phyloP scores from a whole-genome alignment of 2,888 invertebrate genomes.

The Xestia c-nigrum region DNA sequence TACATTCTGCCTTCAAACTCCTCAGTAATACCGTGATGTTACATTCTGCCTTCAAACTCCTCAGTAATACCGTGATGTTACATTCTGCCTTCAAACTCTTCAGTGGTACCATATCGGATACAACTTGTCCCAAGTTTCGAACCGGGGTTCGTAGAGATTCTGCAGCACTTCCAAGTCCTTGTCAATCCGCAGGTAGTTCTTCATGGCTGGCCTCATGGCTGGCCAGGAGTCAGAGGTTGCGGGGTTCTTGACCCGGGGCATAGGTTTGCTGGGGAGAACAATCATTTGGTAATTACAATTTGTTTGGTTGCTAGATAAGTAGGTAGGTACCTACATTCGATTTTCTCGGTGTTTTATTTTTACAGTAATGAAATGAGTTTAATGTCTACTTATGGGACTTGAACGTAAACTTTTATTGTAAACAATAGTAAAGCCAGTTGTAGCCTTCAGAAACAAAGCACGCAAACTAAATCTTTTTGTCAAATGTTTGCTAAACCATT shows the following conservation, averaged over 20 bases:
- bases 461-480: neutral
- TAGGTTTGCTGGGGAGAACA: conserved; percentile 72
- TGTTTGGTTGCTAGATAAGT: neutral
- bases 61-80: conserved; percentile 55
- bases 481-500: neutral
- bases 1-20: neutral
- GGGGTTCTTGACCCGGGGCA: conserved; percentile 61
- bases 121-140: conserved; percentile 78
- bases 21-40: conserved; percentile 61
- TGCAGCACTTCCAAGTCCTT: conserved; percentile 66
- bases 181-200: conserved; percentile 74
- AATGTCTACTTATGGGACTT: neutral
- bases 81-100: neutral
- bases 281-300: neutral
- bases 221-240: conserved; percentile 76
- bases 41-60: neutral
- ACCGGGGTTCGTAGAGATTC: conserved; percentile 76
- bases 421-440: neutral
- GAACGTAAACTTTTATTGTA: neutral
- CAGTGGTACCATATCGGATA: conserved; percentile 76
- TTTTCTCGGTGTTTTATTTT: neutral
- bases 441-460: neutral
- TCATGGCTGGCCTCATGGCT: conserved; percentile 69
- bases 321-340: no score
- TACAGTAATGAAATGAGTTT: neutral